A percentile compares a stretch with the other conserved stretches of the same genome.
These are phyloP conservation scores for Gobio gobio DNA, from an alignment of 2,113 vertebrate species.

Conservation along the genomic window DNA sequence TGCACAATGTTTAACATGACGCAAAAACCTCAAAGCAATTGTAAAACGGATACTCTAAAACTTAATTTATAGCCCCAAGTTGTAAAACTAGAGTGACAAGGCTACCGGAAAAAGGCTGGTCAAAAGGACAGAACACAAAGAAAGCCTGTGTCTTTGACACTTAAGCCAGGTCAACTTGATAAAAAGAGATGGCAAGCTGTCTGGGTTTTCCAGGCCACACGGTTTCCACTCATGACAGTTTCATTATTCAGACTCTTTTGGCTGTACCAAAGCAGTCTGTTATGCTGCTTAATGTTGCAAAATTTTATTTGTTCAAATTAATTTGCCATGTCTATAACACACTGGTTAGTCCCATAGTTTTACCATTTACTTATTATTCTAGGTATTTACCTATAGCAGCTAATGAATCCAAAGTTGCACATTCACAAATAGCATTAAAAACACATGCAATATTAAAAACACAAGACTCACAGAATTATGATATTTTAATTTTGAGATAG, in stretches of 20 bases:
- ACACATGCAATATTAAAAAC: neutral
- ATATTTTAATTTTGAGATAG: conserved; percentile 40
- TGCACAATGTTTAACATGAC: neutral
- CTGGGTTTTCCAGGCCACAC: neutral
- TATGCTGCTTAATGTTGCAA: too few relatives aligned
- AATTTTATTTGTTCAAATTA: neutral
- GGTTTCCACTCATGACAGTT: neutral
- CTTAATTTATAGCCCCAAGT: neutral
- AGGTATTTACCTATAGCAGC: neutral
- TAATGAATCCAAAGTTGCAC: neutral
- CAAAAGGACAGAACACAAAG: conserved; percentile 6
- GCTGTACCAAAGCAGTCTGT: too few relatives aligned
- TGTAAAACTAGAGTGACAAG: neutral
- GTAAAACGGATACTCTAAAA: neutral
- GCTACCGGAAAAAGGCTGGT: neutral
- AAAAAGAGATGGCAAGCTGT: neutral
- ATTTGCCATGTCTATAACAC: neutral
- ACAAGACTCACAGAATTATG: neutral
- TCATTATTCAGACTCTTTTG: neutral
- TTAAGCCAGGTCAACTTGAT: neutral
- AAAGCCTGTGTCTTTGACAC: conserved; percentile 6
- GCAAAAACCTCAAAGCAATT: neutral
- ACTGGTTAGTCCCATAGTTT: neutral
- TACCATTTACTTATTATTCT: neutral
- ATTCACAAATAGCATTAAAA: neutral